A percentile compares a stretch with the other conserved stretches of the same genome.
phyloP scores from a whole-genome alignment of 2,797 vertebrate species.

The Furcifer pardalis region DNA sequence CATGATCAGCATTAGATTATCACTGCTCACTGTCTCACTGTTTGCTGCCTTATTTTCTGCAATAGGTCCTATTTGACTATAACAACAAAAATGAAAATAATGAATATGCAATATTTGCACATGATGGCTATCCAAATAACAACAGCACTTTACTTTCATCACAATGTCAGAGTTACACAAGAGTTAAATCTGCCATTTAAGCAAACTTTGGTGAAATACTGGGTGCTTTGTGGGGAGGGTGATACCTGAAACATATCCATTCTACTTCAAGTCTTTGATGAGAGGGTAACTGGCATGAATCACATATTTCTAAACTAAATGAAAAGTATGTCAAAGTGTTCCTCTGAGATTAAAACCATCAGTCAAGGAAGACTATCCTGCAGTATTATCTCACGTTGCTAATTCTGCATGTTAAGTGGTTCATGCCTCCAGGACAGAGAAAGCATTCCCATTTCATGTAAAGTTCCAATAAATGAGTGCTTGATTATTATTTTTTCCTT shows the following conservation, averaged over 20 bases:
- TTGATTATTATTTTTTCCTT: neutral
- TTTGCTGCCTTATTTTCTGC: slow-evolving; percentile 9
- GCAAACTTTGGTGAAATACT: neutral
- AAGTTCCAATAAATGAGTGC: slow-evolving; percentile 5
- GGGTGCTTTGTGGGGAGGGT: neutral
- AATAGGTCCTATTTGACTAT: neutral
- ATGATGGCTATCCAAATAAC: neutral
- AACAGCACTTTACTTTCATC: neutral
- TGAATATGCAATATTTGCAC: neutral
- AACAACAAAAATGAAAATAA: neutral
- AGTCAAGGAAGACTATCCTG: neutral
- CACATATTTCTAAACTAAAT: neutral
- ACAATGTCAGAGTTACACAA: neutral
- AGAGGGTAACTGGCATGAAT: neutral
- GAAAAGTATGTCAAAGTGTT: slow-evolving; percentile 3
- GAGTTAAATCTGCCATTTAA: neutral
- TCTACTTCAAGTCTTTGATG: neutral
- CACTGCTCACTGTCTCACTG: neutral
- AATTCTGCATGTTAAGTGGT: slow-evolving; percentile 19
- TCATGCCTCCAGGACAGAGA: neutral
- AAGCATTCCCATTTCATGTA: slow-evolving; percentile 11
- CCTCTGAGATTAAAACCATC: neutral
- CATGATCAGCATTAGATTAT: neutral
- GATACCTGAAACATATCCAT: neutral
- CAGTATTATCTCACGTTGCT: slow-evolving; percentile 7